phyloP scores from a whole-genome alignment of 2,797 vertebrate species.

The Tokudaia tokunoshimensis region DNA sequence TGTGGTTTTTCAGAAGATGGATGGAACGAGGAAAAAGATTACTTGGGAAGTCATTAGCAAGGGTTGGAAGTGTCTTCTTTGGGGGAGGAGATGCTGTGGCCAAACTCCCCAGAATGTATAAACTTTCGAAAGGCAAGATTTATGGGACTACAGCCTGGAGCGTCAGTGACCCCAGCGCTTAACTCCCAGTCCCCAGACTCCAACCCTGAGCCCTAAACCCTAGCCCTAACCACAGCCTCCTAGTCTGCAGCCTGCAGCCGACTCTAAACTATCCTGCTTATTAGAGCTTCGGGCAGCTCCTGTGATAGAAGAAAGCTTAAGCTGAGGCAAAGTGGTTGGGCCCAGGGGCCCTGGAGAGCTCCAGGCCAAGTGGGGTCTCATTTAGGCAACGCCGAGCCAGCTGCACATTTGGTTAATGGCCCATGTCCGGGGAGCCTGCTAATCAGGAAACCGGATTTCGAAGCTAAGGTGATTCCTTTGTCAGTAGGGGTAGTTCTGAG shows the following conservation, averaged over 20 bases:
- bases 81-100: background rate
- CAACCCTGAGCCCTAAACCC: background rate
- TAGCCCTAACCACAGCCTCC: background rate
- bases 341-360: constrained; percentile 66
- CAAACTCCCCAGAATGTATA: background rate
- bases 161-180: too few species aligned
- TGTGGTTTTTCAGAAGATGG: background rate
- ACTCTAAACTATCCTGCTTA: background rate
- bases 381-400: constrained; percentile 69
- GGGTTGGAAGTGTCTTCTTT: background rate
- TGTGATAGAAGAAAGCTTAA: background rate
- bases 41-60: background rate
- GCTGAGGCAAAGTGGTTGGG: background rate
- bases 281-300: background rate
- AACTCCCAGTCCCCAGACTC: background rate
- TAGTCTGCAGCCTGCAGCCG: background rate
- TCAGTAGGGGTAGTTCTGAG: background rate
- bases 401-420: constrained; percentile 63
- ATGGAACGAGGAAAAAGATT: constrained; percentile 3
- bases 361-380: constrained; percentile 77
- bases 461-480: background rate
- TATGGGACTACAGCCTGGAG: background rate
- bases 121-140: background rate
- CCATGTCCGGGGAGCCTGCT: constrained; percentile 55
- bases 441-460: constrained; percentile 42